Percentiles rank a stretch among this genome's conserved stretches.
Conservation (phyloP, 2,797 vertebrate species). For the Cirrhinus mrigala region DNA sequence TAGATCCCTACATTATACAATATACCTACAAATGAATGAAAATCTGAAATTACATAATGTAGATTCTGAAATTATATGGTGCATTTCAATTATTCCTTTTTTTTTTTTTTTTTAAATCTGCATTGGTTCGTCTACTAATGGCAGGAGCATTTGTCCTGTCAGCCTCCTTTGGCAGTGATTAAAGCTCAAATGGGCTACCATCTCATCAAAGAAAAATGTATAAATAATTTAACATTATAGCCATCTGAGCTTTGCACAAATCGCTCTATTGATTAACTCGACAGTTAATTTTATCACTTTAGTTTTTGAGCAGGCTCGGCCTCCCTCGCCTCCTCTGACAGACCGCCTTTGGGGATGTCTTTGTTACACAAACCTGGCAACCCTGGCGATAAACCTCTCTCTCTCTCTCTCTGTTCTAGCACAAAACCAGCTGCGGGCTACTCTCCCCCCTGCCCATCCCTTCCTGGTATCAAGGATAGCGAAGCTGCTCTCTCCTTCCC, state of each 20-base stretch:
- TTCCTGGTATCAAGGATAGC: conserved; percentile 56
- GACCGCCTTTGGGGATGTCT: background rate
- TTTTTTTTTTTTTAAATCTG: too few species aligned
- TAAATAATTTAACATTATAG: background rate
- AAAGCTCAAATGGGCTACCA: background rate
- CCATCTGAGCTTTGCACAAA: background rate
- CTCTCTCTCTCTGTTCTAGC: conserved; percentile 42
- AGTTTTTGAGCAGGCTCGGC: background rate
- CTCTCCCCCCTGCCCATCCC: conserved; percentile 35
- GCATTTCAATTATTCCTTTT: background rate
- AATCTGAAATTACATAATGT: background rate
- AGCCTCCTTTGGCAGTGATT: background rate
- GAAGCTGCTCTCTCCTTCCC: conserved; percentile 39
- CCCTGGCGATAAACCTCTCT: conserved; percentile 16
- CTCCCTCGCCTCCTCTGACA: background rate
- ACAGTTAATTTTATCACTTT: background rate
- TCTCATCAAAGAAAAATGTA: background rate
- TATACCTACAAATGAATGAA: background rate
- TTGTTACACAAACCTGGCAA: conserved; percentile 16
- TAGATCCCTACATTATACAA: background rate
- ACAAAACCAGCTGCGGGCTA: conserved; percentile 50
- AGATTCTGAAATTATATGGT: background rate
- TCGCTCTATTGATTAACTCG: background rate
- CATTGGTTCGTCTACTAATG: background rate
- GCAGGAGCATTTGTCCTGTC: background rate